A percentile compares a stretch with the other conserved stretches of the same genome.
phyloP scores from a whole-genome alignment of 1,140 invertebrate genomes.

The Stegodyphus mimosarum region DNA sequence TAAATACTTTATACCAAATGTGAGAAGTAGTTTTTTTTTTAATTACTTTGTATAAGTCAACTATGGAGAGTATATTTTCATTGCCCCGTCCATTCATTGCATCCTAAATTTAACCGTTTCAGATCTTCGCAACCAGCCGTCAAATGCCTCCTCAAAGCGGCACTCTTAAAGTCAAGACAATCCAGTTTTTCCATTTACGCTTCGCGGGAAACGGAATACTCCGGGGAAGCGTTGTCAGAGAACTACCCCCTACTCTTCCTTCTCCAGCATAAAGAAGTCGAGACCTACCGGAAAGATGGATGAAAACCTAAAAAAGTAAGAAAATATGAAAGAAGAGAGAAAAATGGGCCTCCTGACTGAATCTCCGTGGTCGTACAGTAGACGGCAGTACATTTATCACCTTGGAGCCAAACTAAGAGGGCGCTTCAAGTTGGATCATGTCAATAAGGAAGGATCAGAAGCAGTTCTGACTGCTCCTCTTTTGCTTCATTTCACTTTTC shows the following conservation, averaged over 20 bases:
- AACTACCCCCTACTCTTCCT: neutral
- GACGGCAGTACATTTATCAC: conserved; percentile 51
- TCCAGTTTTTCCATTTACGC: conserved; percentile 47
- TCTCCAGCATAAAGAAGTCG: neutral
- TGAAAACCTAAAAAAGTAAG: neutral
- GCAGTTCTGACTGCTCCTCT: conserved; percentile 7
- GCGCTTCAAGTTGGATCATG: conserved; percentile 43
- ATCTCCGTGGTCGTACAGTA: conserved; percentile 25
- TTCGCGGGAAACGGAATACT: conserved; percentile 17
- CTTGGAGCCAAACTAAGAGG: conserved; percentile 20
- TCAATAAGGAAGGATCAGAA: conserved; percentile 43
- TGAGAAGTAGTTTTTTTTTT: too few species aligned
- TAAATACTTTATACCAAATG: too few species aligned
- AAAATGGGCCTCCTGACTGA: neutral
- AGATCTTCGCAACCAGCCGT: too few species aligned
- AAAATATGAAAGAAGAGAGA: neutral
- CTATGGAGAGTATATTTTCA: too few species aligned
- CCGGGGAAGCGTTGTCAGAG: neutral
- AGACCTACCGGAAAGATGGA: neutral
- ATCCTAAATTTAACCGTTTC: too few species aligned
- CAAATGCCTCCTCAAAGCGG: neutral
- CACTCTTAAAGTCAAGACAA: conserved; percentile 24
- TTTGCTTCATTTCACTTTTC: conserved; percentile 27
- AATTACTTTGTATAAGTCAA: too few species aligned
- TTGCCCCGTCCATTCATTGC: too few species aligned